Percentiles rank a stretch among this genome's conserved stretches.
These are phyloP conservation scores for Whitmania pigra DNA, from an alignment of 1,140 invertebrate species.

Conservation along the genomic window DNA sequence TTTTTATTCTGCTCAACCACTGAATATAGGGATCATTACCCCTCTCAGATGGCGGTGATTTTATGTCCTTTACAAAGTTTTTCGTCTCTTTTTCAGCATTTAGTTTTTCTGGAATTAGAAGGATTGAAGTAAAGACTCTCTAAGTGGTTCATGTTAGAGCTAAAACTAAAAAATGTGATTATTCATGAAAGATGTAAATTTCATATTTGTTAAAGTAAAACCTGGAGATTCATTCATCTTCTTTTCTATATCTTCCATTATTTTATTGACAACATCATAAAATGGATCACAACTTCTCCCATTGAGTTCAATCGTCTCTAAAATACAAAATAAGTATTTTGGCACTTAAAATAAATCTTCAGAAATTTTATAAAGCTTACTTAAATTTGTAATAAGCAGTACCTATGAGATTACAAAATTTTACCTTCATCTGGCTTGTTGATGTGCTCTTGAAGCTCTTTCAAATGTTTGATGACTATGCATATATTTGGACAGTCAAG, in stretches of 20 bases:
- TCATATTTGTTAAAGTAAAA: too few species aligned
- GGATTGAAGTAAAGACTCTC: too few species aligned
- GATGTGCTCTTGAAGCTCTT: conserved; percentile 29
- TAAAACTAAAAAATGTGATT: too few species aligned
- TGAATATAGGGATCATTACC: conserved; percentile 26
- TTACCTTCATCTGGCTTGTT: conserved; percentile 31
- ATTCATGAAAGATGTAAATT: too few species aligned
- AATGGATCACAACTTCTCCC: conserved; percentile 24
- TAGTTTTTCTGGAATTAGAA: not conserved
- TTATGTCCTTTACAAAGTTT: not conserved
- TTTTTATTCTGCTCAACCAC: conserved; percentile 26
- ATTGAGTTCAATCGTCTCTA: conserved; percentile 4
- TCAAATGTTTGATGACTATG: conserved; percentile 28
- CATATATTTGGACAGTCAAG: conserved; percentile 32
- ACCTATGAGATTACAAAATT: not conserved
- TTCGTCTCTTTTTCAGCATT: not conserved
- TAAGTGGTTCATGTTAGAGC: too few species aligned
- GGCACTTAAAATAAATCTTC: not conserved
- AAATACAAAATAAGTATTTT: not conserved
- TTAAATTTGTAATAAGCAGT: not conserved
- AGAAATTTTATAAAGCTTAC: not conserved
- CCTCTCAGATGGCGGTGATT: not conserved
- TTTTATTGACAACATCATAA: conserved; percentile 16
- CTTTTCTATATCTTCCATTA: conserved; percentile 26
- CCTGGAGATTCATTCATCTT: conserved; percentile 2